These are phyloP conservation scores for Neostethus bicornis DNA, from an alignment of 2,797 vertebrate species.

Conservation along the genomic window DNA sequence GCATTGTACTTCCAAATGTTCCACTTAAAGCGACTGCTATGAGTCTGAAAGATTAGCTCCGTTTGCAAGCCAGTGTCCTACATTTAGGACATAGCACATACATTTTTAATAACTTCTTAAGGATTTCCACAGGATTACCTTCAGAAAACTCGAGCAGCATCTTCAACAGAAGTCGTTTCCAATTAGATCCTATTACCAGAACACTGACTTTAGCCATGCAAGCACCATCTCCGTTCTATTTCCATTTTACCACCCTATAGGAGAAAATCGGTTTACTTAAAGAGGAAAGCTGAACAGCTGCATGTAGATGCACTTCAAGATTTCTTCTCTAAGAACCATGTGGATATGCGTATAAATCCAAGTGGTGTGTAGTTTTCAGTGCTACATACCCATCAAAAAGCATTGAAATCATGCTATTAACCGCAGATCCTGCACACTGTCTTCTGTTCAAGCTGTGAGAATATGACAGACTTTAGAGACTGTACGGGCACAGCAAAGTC, in stretches of 20 bases:
- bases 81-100: conserved; percentile 57
- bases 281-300: conserved; percentile 29
- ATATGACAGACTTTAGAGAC: conserved; percentile 34
- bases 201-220: conserved; percentile 64
- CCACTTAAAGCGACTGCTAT: conserved; percentile 26
- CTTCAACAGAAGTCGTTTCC: conserved; percentile 63
- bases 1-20: conserved; percentile 36
- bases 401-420: conserved; percentile 31
- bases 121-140: conserved; percentile 70
- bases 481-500: conserved; percentile 3
- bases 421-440: conserved; percentile 17
- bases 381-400: conserved; percentile 6
- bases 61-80: conserved; percentile 52
- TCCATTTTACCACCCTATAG: conserved; percentile 33
- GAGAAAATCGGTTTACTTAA: conserved; percentile 61
- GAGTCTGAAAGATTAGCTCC: conserved; percentile 51
- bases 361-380: background rate
- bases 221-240: conserved; percentile 23
- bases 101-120: conserved; percentile 64
- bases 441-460: conserved; percentile 33
- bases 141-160: conserved; percentile 67
- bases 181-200: conserved; percentile 73
- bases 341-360: conserved; percentile 9
- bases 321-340: background rate
- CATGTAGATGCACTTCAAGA: conserved; percentile 9